A percentile compares a stretch with the other conserved stretches of the same genome.
Conservation (phyloP, 2,113 vertebrate species). For the sheep (Ovis aries) region ARS-UI_Ramb_v3.0 NC_056057.1:27729501-27730000, state of each 20-base stretch:
- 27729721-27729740: not conserved
- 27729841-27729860: not conserved
- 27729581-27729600: no score
- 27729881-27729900: not conserved
- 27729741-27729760: not conserved
- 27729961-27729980: not conserved
- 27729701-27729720: no score
- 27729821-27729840: not conserved
- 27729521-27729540: no score
- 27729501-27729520: no score
- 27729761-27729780: not conserved
- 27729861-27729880: not conserved
- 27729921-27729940: not conserved
- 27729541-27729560: no score
- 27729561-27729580: no score
- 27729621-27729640: no score
- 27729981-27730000: not conserved
- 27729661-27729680: no score
- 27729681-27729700: no score
- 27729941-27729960: not conserved
- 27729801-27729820: not conserved
- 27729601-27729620: no score
- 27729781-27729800: not conserved
- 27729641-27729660: no score
- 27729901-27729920: not conserved